Percentiles rank a stretch among this genome's conserved stretches.
These are phyloP conservation scores for Sarcophaga rosellei DNA, from an alignment of 2,888 invertebrate genomes.

Conservation along the genomic window DNA sequence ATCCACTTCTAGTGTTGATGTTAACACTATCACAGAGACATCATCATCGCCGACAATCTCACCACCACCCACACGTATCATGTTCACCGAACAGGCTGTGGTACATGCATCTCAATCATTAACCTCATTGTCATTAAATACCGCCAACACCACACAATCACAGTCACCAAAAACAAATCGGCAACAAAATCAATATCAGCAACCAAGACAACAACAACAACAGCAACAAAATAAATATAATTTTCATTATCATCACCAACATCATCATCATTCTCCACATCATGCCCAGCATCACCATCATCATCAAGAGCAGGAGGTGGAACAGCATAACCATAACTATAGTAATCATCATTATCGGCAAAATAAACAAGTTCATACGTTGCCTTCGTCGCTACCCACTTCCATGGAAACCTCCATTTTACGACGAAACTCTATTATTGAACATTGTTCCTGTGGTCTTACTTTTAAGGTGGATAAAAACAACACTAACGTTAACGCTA, in stretches of 20 bases:
- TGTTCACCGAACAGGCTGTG: conserved; percentile 76
- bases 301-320: conserved; percentile 7
- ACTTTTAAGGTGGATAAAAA: conserved; percentile 74
- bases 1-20: conserved; percentile 68
- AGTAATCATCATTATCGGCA: conserved; percentile 14
- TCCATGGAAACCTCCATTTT: conserved; percentile 40
- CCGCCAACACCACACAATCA: conserved; percentile 48
- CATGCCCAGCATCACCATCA: conserved; percentile 38
- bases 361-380: conserved; percentile 55
- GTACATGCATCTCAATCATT: conserved; percentile 73
- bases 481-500: conserved; percentile 53
- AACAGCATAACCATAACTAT: conserved; percentile 40
- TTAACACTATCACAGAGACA: conserved; percentile 65
- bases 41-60: conserved; percentile 70
- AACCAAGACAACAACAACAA: conserved; percentile 38
- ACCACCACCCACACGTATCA: conserved; percentile 71
- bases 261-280: conserved; percentile 49
- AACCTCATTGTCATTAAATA: conserved; percentile 64
- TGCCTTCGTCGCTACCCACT: conserved; percentile 58
- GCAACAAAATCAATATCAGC: conserved; percentile 38
- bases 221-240: conserved; percentile 26
- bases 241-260: conserved; percentile 47
- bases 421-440: conserved; percentile 70
- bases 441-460: conserved; percentile 77
- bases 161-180: conserved; percentile 20